Conservation (phyloP, 2,888 invertebrate genomes). For the Chelonus formosanus region DNA sequence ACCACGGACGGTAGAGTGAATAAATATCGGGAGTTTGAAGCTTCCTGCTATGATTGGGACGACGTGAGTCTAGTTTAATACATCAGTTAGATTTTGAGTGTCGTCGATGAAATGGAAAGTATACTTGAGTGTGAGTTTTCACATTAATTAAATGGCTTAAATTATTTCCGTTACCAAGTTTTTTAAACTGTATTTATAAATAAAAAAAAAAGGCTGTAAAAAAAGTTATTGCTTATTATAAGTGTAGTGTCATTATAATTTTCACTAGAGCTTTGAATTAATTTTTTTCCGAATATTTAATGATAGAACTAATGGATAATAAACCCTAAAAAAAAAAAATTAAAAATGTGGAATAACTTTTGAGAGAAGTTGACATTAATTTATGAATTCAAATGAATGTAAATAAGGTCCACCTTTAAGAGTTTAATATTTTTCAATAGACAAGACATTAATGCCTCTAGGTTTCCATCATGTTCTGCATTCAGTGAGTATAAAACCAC, state of each 20-base stretch:
- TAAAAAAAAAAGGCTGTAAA: too few relatives aligned
- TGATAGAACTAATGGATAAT: too few relatives aligned
- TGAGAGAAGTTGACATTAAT: too few relatives aligned
- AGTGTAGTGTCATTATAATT: background rate
- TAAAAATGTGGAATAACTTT: too few relatives aligned
- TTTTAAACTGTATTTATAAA: background rate
- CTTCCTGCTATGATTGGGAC: background rate
- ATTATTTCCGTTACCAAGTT: background rate
- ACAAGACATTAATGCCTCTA: background rate
- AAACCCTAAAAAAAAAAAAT: too few relatives aligned
- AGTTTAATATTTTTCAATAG: constrained; percentile 1
- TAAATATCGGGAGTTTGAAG: constrained; percentile 49
- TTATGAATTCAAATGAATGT: too few relatives aligned
- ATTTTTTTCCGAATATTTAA: too few relatives aligned
- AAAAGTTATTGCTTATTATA: background rate
- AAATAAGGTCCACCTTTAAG: too few relatives aligned
- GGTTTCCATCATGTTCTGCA: constrained; percentile 9
- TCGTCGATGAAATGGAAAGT: too few relatives aligned
- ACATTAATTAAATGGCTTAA: too few relatives aligned
- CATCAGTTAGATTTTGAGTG: background rate
- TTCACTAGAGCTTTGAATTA: too few relatives aligned
- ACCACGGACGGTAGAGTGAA: constrained; percentile 50
- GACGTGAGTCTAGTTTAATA: background rate
- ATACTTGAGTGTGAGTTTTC: too few relatives aligned
- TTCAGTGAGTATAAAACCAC: constrained; percentile 1